These are phyloP conservation scores for Meteorus colon DNA, from an alignment of 2,888 invertebrate species.

Conservation along the genomic window DNA sequence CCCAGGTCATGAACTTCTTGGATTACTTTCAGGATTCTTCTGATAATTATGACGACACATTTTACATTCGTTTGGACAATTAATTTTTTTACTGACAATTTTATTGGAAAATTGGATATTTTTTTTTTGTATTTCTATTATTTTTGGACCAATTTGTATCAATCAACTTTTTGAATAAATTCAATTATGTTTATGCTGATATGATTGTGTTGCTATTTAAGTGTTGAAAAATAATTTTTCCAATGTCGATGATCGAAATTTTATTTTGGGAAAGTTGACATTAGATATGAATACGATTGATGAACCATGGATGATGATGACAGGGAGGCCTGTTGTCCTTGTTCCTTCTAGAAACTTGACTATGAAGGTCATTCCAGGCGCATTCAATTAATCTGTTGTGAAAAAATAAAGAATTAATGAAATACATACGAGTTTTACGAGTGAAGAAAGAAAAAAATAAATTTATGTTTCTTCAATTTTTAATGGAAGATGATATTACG, in stretches of 20 bases:
- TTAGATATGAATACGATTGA: constrained; percentile 10
- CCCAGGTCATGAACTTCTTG: constrained; percentile 15
- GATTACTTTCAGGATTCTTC: constrained; percentile 41
- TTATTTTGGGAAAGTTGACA: constrained; percentile 4
- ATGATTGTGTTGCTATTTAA: background rate
- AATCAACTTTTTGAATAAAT: background rate
- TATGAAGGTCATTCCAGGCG: constrained; percentile 11
- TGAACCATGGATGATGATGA: constrained; percentile 8
- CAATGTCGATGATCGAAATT: background rate
- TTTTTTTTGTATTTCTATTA: background rate
- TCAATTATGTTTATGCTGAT: background rate
- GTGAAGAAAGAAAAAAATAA: constrained; percentile 27
- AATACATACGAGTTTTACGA: background rate
- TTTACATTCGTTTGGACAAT: background rate
- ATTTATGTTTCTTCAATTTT: constrained; percentile 32
- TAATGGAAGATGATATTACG: constrained; percentile 36
- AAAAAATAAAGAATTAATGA: constrained; percentile 4
- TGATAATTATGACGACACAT: background rate
- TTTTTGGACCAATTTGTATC: background rate
- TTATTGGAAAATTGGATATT: background rate
- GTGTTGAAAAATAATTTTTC: background rate
- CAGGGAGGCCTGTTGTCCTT: constrained; percentile 21
- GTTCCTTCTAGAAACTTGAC: constrained; percentile 19
- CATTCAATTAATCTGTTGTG: constrained; percentile 17
- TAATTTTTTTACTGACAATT: background rate